Percentiles rank a stretch among this genome's conserved stretches.
Evolutionary conservation across 2,888 invertebrate species (phyloP).

Genomic region (Trichogramma dendrolimi): DNA sequence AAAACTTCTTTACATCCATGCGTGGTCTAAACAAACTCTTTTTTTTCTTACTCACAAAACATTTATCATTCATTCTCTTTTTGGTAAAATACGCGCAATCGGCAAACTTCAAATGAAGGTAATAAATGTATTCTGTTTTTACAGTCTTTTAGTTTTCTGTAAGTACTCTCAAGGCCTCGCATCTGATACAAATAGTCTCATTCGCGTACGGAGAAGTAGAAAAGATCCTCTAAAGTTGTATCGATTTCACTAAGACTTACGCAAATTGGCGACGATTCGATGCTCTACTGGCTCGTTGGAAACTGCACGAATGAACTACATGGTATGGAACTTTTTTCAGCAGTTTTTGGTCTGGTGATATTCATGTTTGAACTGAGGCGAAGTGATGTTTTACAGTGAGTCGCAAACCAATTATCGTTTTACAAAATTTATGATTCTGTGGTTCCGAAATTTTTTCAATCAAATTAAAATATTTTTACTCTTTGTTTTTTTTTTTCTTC

Average conservation of each 20-base stretch:
- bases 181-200: not conserved
- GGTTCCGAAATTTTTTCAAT: not conserved
- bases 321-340: too few species aligned
- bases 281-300: too few species aligned
- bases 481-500: slow-evolving; percentile 3
- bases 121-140: not conserved
- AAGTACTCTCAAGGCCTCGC: not conserved
- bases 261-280: too few species aligned
- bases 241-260: too few species aligned
- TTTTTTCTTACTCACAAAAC: slow-evolving; percentile 19
- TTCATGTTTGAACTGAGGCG: too few species aligned
- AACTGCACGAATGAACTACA: too few species aligned
- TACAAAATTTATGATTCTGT: not conserved
- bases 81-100: not conserved
- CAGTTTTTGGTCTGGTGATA: too few species aligned
- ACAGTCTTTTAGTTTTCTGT: not conserved
- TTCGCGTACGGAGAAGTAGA: too few species aligned
- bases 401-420: not conserved
- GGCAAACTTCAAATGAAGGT: not conserved
- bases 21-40: slow-evolving; percentile 19
- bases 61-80: slow-evolving; percentile 3
- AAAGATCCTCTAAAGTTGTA: too few species aligned
- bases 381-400: too few species aligned
- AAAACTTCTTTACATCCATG: slow-evolving; percentile 7
- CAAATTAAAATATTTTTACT: slow-evolving; percentile 10